These are phyloP conservation scores for Abramis brama DNA, from an alignment of 2,113 vertebrate species.

Conservation along the genomic window DNA sequence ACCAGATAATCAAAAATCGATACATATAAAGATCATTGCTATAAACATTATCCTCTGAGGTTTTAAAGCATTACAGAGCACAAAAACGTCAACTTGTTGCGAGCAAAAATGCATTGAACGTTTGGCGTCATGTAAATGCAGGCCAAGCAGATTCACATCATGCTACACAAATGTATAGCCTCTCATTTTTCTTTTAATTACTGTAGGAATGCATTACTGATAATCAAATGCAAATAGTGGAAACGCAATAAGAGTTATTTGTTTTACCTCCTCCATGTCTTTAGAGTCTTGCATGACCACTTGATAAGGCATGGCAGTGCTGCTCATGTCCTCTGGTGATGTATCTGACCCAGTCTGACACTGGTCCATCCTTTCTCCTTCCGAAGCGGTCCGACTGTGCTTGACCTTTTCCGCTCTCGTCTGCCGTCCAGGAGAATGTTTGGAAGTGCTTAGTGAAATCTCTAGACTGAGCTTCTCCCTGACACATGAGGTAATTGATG, in stretches of 20 bases:
- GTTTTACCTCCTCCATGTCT: constrained; percentile 26
- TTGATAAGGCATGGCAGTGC: neutral
- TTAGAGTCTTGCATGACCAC: constrained; percentile 19
- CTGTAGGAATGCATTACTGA: neutral
- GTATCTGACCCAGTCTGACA: neutral
- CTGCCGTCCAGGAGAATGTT: neutral
- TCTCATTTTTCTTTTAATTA: neutral
- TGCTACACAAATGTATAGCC: neutral
- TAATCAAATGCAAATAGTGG: neutral
- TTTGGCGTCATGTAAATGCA: neutral
- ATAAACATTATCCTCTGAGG: neutral
- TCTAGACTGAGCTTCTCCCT: neutral
- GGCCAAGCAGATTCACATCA: neutral
- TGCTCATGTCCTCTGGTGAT: neutral
- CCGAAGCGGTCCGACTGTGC: neutral
- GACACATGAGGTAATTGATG: neutral
- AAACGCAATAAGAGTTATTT: neutral
- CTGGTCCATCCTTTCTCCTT: neutral
- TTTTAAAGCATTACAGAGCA: neutral
- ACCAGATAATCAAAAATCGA: neutral
- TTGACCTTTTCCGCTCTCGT: constrained; percentile 17
- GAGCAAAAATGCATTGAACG: too few relatives aligned
- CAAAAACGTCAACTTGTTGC: neutral
- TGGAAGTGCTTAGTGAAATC: neutral
- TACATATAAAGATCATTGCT: neutral